These are phyloP conservation scores for Ditylenchus weischeri DNA, from an alignment of 2,888 invertebrate genomes.

Conservation along the genomic window DNA sequence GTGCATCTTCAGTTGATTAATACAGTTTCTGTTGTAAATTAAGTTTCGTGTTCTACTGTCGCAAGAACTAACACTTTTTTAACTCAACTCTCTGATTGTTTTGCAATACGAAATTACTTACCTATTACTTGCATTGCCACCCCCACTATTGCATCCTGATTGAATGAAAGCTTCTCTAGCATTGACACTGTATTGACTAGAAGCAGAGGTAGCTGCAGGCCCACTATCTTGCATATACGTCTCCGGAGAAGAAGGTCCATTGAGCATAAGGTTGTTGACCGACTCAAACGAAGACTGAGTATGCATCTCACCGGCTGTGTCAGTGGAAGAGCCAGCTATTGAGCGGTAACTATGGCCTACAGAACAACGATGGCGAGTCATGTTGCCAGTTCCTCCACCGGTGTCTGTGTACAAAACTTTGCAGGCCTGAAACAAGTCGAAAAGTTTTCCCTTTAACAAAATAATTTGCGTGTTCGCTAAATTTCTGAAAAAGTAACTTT, in stretches of 20 bases:
- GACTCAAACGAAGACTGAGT: constrained; percentile 36
- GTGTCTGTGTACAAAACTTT: constrained; percentile 57
- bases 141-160: constrained; percentile 16
- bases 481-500: too few species aligned
- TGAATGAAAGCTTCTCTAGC: constrained; percentile 29
- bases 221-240: not conserved
- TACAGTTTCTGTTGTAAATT: too few species aligned
- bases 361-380: constrained; percentile 51
- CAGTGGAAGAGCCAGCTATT: constrained; percentile 33
- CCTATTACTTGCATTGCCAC: constrained; percentile 2
- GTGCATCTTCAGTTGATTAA: too few species aligned
- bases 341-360: constrained; percentile 43
- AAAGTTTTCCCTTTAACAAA: not conserved
- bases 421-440: constrained; percentile 38
- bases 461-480: not conserved
- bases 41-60: too few species aligned
- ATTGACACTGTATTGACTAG: constrained; percentile 5
- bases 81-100: too few species aligned
- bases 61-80: too few species aligned
- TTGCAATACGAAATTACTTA: too few species aligned
- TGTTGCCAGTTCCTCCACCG: constrained; percentile 56
- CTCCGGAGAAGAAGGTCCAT: constrained; percentile 1
- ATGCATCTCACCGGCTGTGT: constrained; percentile 21
- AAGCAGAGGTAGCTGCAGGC: constrained; percentile 2
- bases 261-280: constrained; percentile 8